phyloP scores from a whole-genome alignment of 2,888 invertebrate genomes.

The Limenitis camilla region DNA sequence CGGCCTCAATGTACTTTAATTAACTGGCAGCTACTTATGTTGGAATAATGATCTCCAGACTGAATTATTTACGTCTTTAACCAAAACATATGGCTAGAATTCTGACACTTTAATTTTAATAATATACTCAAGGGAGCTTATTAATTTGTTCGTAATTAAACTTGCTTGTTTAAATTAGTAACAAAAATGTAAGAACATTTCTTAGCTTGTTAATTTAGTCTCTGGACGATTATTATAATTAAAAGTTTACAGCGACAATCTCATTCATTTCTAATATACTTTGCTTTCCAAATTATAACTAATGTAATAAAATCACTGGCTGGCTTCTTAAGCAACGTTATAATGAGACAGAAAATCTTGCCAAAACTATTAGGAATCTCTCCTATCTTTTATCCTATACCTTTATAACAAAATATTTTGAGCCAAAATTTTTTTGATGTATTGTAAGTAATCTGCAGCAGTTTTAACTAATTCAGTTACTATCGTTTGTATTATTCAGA shows the following conservation, averaged over 20 bases:
- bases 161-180: no score
- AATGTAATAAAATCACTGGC: not conserved
- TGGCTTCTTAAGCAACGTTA: not conserved
- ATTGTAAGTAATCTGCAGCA: constrained; percentile 15
- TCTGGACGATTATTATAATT: no score
- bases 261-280: constrained; percentile 18
- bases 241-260: no score
- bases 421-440: no score
- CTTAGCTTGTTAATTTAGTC: no score
- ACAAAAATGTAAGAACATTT: no score
- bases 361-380: no score
- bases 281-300: not conserved
- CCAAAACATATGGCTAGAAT: constrained; percentile 14
- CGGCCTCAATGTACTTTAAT: constrained; percentile 65
- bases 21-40: constrained; percentile 64
- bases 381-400: no score
- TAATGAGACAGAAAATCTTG: no score
- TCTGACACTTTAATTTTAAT: constrained; percentile 21
- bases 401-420: no score
- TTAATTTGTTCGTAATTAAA: no score
- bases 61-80: constrained; percentile 34
- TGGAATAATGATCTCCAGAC: constrained; percentile 49
- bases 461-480: constrained; percentile 7
- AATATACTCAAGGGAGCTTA: constrained; percentile 11
- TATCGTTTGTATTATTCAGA: no score